Conservation (phyloP, 1,140 invertebrate genomes). For the Bathynomus jamesi region DNA sequence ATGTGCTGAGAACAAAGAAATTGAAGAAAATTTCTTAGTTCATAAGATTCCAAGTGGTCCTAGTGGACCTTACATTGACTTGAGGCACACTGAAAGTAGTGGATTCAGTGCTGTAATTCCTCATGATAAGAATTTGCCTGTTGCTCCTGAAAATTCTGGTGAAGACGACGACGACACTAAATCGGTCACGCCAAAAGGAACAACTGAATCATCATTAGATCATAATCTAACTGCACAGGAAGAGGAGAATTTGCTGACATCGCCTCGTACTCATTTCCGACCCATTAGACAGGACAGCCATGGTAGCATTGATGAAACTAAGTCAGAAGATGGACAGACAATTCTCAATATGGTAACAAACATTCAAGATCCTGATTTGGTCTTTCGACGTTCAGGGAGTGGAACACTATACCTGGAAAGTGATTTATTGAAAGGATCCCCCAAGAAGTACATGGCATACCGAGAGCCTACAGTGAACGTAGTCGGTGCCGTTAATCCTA, state of each 20-base stretch:
- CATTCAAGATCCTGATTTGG: conserved; percentile 47
- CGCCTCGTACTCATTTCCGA: conserved; percentile 63
- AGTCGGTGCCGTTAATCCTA: not conserved
- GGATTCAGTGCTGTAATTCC: conserved; percentile 31
- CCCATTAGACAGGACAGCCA: conserved; percentile 55
- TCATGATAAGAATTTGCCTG: conserved; percentile 18
- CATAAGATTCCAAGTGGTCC: conserved; percentile 25
- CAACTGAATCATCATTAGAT: not conserved
- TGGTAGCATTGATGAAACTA: conserved; percentile 26
- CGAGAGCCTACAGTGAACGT: conserved; percentile 41
- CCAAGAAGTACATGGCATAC: conserved; percentile 50
- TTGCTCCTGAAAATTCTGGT: not conserved
- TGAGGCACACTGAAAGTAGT: conserved; percentile 27
- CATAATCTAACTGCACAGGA: conserved; percentile 35
- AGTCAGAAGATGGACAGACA: conserved; percentile 57
- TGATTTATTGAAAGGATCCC: conserved; percentile 43
- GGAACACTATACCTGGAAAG: conserved; percentile 42
- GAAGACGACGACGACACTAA: not conserved
- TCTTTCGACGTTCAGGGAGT: conserved; percentile 42
- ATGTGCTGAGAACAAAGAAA: conserved; percentile 14
- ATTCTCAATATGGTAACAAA: conserved; percentile 49
- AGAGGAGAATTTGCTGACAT: conserved; percentile 61
- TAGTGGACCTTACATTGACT: conserved; percentile 24
- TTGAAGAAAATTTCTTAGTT: not conserved
- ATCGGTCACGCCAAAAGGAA: not conserved